A percentile compares a stretch with the other conserved stretches of the same genome.
Evolutionary conservation across 2,797 vertebrate genomes (phyloP).

Genomic region (Caiman crocodilus): DNA sequence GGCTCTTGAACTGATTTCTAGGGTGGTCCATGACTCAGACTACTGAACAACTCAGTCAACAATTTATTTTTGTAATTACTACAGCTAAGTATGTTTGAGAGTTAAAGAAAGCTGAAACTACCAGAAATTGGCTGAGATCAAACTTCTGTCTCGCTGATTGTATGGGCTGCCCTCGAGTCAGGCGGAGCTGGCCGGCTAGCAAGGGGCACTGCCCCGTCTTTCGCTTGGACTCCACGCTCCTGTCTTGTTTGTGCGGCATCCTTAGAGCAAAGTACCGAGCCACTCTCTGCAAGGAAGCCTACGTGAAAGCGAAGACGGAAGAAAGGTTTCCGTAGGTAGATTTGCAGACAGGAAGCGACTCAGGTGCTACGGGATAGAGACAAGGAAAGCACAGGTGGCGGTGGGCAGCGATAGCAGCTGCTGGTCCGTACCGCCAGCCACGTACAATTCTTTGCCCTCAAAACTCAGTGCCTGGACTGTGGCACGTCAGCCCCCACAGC

Average conservation of each 20-base stretch:
- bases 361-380: background rate
- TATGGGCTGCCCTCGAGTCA: background rate
- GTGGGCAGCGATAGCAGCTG: background rate
- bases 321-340: background rate
- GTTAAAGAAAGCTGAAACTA: background rate
- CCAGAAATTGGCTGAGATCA: background rate
- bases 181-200: background rate
- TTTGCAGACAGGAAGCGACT: background rate
- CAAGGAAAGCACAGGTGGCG: rapidly evolving
- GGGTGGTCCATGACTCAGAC: rapidly evolving
- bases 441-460: background rate
- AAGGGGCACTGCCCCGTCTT: rapidly evolving
- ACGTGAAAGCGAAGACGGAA: background rate
- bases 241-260: rapidly evolving
- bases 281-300: background rate
- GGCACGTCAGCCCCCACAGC: background rate
- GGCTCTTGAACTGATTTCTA: rapidly evolving
- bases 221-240: rapidly evolving
- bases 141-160: background rate
- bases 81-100: background rate
- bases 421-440: background rate
- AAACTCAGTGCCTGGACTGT: background rate
- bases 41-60: background rate
- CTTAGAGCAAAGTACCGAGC: background rate
- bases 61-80: background rate